Base-by-base conservation (phyloP, 2,888 invertebrate species). In the Melinopterus prodromus region DNA sequence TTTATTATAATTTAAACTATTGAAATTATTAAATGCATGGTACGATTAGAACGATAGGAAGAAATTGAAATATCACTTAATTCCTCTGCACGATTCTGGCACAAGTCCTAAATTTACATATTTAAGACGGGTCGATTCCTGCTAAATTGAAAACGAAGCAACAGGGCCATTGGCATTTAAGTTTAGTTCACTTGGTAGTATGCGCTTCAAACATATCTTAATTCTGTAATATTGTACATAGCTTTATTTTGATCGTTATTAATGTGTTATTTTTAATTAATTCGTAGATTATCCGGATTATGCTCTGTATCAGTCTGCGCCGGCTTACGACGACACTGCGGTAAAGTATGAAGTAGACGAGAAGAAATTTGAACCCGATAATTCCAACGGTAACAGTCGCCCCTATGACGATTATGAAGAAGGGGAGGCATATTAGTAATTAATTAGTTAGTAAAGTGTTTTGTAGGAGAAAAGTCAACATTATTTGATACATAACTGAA, bases 241-340 rank as follows among this genome's bases (percentile, higher is more conserved):
- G 16, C 35, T 71, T 9, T 15, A 16, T 6, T 71, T 16, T 26
- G 16, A 71, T 26, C 35, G 69, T 69, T 15, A 69, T 69, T 69
- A 15, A 69, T n/a, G 69, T 69, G 15, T 69, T 15, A 69, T 69
- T 71, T 71, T 71, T 71, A 14, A n/a, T 71, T 79, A 76, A 6
- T 76, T 71, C 88, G 6, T 88, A 93, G 95, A 95, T 90, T 95
- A 95, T 89, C 95, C 95, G 2, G 94, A 95, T 84, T 96, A 95
- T 89, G 89, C 92, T 80, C 91, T 92, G 76, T 91, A 91, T 85
- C 91, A 91, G 79, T 85, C 89, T 16, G 89, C 90, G 36, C 89
- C 93, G 81, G 90, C 92, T 26, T 92, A 93, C 78, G 91, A 92
- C 84, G 92, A 92, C 80, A 90, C 92, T 6, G 92, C 92, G 81